phyloP scores from a whole-genome alignment of 2,888 invertebrate species.

The Drosophila lacicola region DNA sequence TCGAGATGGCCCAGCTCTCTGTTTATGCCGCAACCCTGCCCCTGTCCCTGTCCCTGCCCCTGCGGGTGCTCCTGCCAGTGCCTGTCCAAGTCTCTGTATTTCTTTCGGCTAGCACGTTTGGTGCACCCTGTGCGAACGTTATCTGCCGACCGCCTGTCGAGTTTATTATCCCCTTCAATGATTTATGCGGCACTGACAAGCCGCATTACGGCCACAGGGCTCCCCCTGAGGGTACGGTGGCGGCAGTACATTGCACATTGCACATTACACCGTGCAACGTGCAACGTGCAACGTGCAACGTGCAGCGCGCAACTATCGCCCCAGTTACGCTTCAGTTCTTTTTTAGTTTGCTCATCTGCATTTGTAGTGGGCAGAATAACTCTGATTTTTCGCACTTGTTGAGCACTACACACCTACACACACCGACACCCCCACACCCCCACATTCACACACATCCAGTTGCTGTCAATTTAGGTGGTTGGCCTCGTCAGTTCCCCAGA shows the following conservation, averaged over 20 bases:
- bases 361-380: conserved; percentile 23
- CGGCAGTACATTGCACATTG: background rate
- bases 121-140: conserved; percentile 22
- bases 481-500: conserved; percentile 2
- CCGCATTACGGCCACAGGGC: conserved; percentile 43
- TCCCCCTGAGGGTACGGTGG: conserved; percentile 9
- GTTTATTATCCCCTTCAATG: conserved; percentile 71
- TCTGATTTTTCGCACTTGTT: conserved; percentile 46
- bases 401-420: conserved; percentile 19
- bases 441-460: background rate
- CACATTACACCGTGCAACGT: conserved; percentile 1
- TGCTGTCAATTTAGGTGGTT: conserved; percentile 11
- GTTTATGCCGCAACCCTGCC: too few relatives aligned
- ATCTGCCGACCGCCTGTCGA: conserved; percentile 44
- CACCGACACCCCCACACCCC: background rate
- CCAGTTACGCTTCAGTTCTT: conserved; percentile 40
- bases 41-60: too few relatives aligned
- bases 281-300: conserved; percentile 1
- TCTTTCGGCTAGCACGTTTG: conserved; percentile 21
- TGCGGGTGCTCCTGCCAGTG: background rate
- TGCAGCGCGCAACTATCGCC: conserved; percentile 24
- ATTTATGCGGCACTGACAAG: conserved; percentile 58
- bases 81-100: conserved; percentile 19
- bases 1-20: background rate
- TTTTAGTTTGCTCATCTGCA: conserved; percentile 35